Evolutionary conservation across 2,113 vertebrate species (phyloP).

Genomic region (Herpailurus yagouaroundi): DNA sequence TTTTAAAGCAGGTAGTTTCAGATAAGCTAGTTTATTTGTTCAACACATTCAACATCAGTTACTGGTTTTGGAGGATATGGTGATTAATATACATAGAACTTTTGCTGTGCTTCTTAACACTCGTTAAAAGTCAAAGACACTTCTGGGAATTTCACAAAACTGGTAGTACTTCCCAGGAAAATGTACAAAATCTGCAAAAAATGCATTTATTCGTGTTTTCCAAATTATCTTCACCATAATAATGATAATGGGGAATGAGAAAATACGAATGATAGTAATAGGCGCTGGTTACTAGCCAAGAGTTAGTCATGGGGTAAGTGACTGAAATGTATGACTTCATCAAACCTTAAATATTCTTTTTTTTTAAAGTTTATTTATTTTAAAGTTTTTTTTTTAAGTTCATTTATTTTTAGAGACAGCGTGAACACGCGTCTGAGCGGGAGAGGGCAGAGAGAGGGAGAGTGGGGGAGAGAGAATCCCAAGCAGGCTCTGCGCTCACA

Average conservation of each 20-base stretch:
- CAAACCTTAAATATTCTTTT: not conserved
- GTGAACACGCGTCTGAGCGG: too few relatives aligned
- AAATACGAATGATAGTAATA: not conserved
- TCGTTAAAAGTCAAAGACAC: constrained; percentile 11
- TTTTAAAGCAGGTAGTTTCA: not conserved
- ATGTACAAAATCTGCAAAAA: not conserved
- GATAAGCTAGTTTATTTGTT: constrained; percentile 8
- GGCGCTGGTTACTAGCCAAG: not conserved
- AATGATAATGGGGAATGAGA: not conserved
- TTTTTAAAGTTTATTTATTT: too few relatives aligned
- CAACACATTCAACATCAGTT: not conserved
- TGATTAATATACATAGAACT: not conserved
- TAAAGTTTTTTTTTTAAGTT: too few relatives aligned
- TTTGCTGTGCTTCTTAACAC: not conserved
- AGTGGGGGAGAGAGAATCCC: too few relatives aligned
- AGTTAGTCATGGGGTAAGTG: not conserved
- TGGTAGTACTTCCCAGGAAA: not conserved
- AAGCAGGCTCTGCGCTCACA: too few relatives aligned
- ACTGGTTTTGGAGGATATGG: not conserved
- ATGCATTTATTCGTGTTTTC: not conserved
- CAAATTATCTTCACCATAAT: not conserved
- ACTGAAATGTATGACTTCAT: not conserved
- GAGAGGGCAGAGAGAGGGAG: too few relatives aligned
- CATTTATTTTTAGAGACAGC: too few relatives aligned
- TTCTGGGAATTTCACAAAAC: not conserved